Conservation (phyloP, 2,113 vertebrate species). For the Callospermophilus lateralis region DNA sequence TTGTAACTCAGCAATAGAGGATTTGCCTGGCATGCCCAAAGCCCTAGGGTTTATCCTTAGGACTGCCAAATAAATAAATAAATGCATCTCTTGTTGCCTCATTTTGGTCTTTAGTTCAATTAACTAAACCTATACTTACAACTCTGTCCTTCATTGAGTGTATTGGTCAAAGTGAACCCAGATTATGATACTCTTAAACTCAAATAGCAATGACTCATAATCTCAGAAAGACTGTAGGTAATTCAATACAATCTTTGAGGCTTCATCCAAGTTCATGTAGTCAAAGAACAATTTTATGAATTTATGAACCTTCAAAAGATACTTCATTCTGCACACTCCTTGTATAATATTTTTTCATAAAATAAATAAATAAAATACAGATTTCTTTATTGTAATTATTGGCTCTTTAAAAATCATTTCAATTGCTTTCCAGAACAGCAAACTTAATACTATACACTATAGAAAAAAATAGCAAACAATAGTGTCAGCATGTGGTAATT, state of each 20-base stretch:
- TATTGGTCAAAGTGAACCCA: background rate
- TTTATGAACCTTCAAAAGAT: background rate
- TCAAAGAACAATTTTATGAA: background rate
- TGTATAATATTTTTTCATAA: background rate
- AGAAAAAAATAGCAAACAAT: background rate
- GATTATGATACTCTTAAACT: background rate
- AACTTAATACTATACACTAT: background rate
- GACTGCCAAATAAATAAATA: background rate
- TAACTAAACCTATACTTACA: background rate
- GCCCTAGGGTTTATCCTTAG: too few relatives aligned
- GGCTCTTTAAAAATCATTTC: constrained; percentile 2
- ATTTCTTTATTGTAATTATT: background rate
- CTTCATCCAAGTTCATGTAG: background rate
- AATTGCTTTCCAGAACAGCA: background rate
- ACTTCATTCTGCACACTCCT: background rate
- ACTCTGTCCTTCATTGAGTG: background rate
- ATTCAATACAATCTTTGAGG: background rate
- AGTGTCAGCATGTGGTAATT: background rate
- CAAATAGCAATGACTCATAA: background rate
- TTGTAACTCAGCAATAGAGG: background rate
- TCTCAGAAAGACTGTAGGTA: background rate
- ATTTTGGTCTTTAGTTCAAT: background rate
- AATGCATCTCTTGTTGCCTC: background rate
- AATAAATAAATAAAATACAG: background rate
- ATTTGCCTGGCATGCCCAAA: background rate